These are phyloP conservation scores for Diceros bicornis DNA, from an alignment of 2,797 vertebrate genomes.

Conservation along the genomic window DNA sequence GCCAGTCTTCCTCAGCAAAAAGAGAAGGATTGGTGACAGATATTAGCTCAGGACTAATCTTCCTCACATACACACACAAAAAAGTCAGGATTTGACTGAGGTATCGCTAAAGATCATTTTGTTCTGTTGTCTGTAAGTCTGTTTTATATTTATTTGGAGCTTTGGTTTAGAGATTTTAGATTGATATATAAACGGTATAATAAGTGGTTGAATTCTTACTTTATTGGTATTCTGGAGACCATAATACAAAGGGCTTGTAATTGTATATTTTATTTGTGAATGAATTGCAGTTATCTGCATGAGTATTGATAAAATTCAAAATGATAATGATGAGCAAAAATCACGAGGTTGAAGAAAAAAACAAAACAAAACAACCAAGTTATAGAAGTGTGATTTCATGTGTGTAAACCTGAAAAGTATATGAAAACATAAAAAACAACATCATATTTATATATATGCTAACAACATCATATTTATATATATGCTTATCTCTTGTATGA, in stretches of 20 bases:
- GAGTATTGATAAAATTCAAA: slow-evolving; percentile 3
- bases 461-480: neutral
- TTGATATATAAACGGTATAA: neutral
- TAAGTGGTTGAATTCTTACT: neutral
- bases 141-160: neutral
- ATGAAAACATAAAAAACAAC: neutral
- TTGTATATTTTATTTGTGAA: neutral
- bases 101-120: neutral
- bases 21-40: no score
- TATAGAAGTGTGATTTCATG: neutral
- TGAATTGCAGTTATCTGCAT: neutral
- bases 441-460: neutral
- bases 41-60: no score
- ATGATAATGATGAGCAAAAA: neutral
- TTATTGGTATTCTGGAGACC: neutral
- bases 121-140: neutral
- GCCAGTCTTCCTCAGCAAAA: no score
- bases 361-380: neutral
- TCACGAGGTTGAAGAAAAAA: neutral
- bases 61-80: no score
- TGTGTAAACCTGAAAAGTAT: neutral
- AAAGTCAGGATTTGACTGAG: neutral
- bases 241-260: neutral
- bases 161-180: slow-evolving; percentile 12
- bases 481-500: neutral